Conservation (phyloP, 2,113 vertebrate genomes). For the Rattus rattus region DNA sequence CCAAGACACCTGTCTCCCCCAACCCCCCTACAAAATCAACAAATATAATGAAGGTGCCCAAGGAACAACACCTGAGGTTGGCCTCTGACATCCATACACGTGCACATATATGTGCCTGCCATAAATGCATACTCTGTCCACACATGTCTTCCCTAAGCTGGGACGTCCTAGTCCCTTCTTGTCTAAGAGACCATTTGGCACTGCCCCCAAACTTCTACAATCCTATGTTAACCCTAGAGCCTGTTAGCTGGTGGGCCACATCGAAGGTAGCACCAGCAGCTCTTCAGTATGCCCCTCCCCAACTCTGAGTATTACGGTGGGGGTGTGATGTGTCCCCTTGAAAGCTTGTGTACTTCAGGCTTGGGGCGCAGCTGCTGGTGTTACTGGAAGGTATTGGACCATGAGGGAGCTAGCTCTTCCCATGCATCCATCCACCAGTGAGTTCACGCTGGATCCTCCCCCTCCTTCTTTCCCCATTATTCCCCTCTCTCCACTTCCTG, state of each 20-base stretch:
- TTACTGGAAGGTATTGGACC: background rate
- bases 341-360: background rate
- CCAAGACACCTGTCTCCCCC: background rate
- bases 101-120: background rate
- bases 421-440: too few species aligned
- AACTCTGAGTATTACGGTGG: too few species aligned
- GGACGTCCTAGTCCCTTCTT: background rate
- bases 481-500: background rate
- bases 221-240: background rate
- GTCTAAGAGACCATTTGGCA: too few species aligned
- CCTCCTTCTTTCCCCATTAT: too few species aligned
- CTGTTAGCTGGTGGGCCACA: background rate
- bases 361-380: background rate
- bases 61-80: background rate
- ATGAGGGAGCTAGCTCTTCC: background rate
- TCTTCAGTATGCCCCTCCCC: background rate
- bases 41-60: background rate
- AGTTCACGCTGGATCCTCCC: background rate
- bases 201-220: too few species aligned
- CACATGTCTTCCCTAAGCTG: background rate
- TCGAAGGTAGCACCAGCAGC: background rate
- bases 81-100: background rate
- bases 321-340: background rate
- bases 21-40: background rate
- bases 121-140: background rate